A percentile compares a stretch with the other conserved stretches of the same genome.
Conservation (phyloP, 2,888 invertebrate genomes). For the Torymus texanus region DNA sequence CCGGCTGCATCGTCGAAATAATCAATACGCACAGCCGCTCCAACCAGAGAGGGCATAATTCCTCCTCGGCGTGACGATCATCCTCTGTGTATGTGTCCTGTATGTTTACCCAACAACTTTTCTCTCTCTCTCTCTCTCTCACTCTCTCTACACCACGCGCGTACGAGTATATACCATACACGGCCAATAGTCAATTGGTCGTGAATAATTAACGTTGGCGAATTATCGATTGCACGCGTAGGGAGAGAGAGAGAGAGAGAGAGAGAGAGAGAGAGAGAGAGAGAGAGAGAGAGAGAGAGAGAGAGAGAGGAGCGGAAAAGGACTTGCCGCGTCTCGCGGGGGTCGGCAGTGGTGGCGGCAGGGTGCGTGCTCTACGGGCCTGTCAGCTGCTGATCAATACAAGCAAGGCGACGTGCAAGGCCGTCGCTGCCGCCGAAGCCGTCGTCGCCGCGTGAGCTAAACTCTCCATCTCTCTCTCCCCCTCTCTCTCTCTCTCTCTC, state of each 20-base stretch:
- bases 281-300: background rate
- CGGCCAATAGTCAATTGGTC: background rate
- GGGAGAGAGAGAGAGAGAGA: too few relatives aligned
- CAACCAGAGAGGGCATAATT: too few relatives aligned
- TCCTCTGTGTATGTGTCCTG: too few relatives aligned
- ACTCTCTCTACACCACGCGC: too few relatives aligned
- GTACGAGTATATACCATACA: background rate
- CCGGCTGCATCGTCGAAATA: too few relatives aligned
- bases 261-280: too few relatives aligned
- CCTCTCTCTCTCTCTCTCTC: conserved; percentile 10
- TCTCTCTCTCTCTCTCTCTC: too few relatives aligned
- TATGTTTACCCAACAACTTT: too few relatives aligned
- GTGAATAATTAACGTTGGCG: conserved; percentile 40
- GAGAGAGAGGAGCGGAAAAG: background rate
- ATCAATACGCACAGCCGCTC: too few relatives aligned
- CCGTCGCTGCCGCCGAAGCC: conserved; percentile 58
- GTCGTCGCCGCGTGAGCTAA: conserved; percentile 64
- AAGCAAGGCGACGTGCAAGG: conserved; percentile 73
- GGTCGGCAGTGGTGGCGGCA: conserved; percentile 50
- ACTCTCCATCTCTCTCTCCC: conserved; percentile 44
- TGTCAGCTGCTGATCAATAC: conserved; percentile 73
- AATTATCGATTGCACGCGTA: background rate
- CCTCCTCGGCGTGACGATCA: too few relatives aligned
- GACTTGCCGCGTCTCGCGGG: background rate
- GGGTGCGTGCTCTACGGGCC: conserved; percentile 65